Percentiles rank a stretch among this genome's conserved stretches.
Evolutionary conservation across 2,113 vertebrate species (phyloP).

Genomic region (Ceyx cyanopectus): DNA sequence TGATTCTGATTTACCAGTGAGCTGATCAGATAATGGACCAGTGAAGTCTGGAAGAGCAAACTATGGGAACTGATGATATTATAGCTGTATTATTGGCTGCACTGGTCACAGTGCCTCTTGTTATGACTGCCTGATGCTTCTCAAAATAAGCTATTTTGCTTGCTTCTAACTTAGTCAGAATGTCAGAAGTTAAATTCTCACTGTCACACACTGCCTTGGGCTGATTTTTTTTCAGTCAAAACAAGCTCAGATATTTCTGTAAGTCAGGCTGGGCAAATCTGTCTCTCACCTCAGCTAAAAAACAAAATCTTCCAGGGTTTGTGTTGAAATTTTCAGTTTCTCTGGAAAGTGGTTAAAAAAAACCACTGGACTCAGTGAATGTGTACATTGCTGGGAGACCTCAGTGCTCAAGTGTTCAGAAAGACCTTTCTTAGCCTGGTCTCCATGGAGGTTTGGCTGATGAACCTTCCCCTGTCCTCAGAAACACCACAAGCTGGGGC

Average conservation of each 20-base stretch:
- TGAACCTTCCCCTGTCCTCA: not conserved
- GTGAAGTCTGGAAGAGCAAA: not conserved
- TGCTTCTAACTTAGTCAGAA: not conserved
- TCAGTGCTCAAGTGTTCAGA: not conserved
- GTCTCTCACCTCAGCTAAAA: not conserved
- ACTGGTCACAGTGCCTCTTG: not conserved
- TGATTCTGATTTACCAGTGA: not conserved
- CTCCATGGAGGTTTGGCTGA: not conserved
- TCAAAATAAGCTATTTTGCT: not conserved
- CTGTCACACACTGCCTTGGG: not conserved
- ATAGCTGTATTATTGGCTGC: not conserved
- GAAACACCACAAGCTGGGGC: not conserved
- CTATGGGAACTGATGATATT: not conserved
- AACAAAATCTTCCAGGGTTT: not conserved
- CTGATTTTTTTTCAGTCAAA: not conserved
- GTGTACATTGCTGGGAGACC: not conserved
- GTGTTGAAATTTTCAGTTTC: not conserved
- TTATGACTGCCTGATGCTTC: not conserved
- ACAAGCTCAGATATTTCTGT: not conserved
- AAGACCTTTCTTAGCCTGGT: not conserved
- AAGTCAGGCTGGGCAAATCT: not conserved
- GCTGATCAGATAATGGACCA: not conserved
- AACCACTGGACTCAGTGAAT: not conserved
- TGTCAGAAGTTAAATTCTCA: not conserved
- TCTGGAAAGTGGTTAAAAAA: not conserved